Conservation (phyloP, 2,113 vertebrate species). For the Chrysemys picta region DNA sequence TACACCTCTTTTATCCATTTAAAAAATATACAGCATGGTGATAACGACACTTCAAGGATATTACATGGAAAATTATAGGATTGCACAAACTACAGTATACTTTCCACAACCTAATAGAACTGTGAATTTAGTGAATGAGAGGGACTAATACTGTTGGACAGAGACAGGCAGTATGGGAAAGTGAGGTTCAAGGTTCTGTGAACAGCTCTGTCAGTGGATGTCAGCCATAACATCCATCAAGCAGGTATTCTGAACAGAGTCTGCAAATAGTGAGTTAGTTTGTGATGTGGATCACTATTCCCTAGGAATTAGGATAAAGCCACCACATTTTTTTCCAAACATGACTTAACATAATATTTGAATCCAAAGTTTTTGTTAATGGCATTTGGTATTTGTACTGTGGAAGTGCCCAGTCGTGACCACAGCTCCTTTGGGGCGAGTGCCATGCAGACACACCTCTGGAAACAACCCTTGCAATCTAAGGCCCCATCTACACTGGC, state of each 20-base stretch:
- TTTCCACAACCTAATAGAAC: neutral
- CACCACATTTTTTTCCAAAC: constrained; percentile 19
- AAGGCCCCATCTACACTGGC: too few relatives aligned
- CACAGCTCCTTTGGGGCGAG: neutral
- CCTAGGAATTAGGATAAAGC: neutral
- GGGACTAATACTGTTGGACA: neutral
- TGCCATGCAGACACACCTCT: neutral
- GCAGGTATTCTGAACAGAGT: constrained; percentile 14
- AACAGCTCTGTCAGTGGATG: neutral
- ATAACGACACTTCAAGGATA: neutral
- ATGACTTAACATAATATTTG: constrained; percentile 14
- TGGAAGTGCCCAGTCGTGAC: accelerated
- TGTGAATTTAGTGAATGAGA: neutral
- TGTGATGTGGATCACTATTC: neutral
- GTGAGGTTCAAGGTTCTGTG: neutral
- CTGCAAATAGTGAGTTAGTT: neutral
- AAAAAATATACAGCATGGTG: neutral
- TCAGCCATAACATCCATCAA: neutral
- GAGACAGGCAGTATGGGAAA: neutral
- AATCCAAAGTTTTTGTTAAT: constrained; percentile 24
- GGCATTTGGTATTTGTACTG: neutral
- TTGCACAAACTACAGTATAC: neutral
- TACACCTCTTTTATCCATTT: neutral
- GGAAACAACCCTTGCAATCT: neutral
- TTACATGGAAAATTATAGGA: neutral